Conservation (phyloP, 2,797 vertebrate species). For the Tangara arthus region DNA sequence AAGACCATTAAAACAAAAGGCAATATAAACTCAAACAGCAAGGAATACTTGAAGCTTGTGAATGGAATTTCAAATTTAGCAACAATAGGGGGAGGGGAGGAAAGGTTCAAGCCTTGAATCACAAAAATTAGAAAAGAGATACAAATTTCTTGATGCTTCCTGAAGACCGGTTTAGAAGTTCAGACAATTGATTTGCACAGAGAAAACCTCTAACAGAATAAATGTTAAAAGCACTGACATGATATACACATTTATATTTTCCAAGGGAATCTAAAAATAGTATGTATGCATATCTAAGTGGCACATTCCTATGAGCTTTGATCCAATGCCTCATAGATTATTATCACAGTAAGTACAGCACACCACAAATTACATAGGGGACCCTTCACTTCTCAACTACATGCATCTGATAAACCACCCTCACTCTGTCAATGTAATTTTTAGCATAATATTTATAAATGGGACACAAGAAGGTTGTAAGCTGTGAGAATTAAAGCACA, state of each 20-base stretch:
- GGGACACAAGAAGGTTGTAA: not conserved
- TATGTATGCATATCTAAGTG: not conserved
- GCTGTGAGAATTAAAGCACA: not conserved
- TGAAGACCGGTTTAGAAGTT: not conserved
- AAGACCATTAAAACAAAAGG: not conserved
- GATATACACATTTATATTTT: not conserved
- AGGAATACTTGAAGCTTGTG: not conserved
- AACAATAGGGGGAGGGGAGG: rapidly evolving
- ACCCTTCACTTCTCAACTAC: not conserved
- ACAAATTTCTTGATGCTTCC: not conserved
- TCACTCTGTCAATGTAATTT: not conserved
- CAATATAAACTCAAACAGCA: not conserved
- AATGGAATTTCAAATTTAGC: not conserved
- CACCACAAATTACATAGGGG: not conserved
- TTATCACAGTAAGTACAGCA: not conserved
- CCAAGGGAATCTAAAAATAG: not conserved
- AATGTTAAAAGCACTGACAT: not conserved
- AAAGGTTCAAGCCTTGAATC: not conserved
- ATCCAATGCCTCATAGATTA: not conserved
- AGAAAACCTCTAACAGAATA: not conserved
- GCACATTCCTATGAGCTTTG: not conserved
- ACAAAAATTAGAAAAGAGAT: not conserved
- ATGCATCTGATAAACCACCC: not conserved
- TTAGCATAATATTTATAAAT: not conserved
- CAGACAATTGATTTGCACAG: not conserved